Evolutionary conservation across 2,797 vertebrate species (phyloP), one percentile per base, ranked within the genome.

Genomic region (Nannoperca australis): DNA sequence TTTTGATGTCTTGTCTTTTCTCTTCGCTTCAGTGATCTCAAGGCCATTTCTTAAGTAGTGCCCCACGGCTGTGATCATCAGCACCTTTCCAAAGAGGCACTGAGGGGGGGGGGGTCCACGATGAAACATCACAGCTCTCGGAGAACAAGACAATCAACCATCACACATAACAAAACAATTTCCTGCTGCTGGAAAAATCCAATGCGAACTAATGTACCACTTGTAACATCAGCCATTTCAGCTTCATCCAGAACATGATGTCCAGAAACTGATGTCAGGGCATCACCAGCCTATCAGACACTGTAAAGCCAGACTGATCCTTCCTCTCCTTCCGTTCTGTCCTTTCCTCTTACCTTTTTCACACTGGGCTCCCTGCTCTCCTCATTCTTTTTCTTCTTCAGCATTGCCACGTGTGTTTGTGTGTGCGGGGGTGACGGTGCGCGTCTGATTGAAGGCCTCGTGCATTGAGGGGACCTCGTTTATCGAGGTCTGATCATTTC

Each of bases 351-450:
- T 95, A 96, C 95, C 96, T 96, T 94, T 85, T 92, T 95, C 62
- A 91, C 75, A 71, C 93, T 92, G 22, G 86, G 62, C 18, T 93
- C 92, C 2, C 92, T 87, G 72, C 85, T 93, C 58, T 95, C 88
- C 67, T 87, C 91, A 84, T 94, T 89, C 47, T 95, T 96, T 93
- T 95, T 96, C 92, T 94, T 96, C 88, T 92, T 91, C 82, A 93
- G 77, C 91, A 91, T 91, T 63, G 76, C 72, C 40, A 60, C 73
- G 38, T 70, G 50, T 70, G 67, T 22, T 59, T 65, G 27, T 12
- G 11, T 12, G 38, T 27, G 24, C 24, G 3, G 17, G 59, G 49
- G 50, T 73, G 70, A 55, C 8, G 30, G n/a, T 8, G 34, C 17
- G 1, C 7, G 50, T 78, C 54, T 73, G 61, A 74, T 50, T 81